Evolutionary conservation across 2,888 invertebrate genomes (phyloP).

Genomic region (Holacanthella duospinosa): DNA sequence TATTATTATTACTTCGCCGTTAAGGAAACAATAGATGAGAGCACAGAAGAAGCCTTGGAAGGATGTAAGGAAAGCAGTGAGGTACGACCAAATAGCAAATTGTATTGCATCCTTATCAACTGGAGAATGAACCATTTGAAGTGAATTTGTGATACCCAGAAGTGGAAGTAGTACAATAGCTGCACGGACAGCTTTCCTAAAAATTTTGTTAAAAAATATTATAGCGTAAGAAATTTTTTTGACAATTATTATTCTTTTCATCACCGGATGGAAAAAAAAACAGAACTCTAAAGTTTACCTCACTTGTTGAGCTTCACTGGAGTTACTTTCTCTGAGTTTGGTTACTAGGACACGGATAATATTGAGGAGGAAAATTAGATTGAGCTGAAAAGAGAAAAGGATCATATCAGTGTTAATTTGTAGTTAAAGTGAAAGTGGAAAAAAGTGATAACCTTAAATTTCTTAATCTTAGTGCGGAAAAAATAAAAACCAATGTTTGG

Average conservation of each 20-base stretch:
- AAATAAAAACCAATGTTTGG: too few species aligned
- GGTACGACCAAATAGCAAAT: slow-evolving; percentile 40
- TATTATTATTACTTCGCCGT: slow-evolving; percentile 40
- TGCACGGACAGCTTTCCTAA: slow-evolving; percentile 41
- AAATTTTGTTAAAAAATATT: slow-evolving; percentile 3
- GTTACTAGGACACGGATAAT: slow-evolving; percentile 41
- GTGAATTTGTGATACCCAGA: slow-evolving; percentile 40
- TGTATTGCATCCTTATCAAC: slow-evolving; percentile 37
- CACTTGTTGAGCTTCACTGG: slow-evolving; percentile 39
- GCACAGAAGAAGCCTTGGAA: slow-evolving; percentile 41
- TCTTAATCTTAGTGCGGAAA: too few species aligned
- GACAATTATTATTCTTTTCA: too few species aligned
- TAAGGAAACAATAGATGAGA: slow-evolving; percentile 41
- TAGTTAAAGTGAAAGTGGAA: background rate
- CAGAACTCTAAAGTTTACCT: too few species aligned
- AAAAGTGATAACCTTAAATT: background rate
- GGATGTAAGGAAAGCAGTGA: slow-evolving; percentile 39
- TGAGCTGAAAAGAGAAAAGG: slow-evolving; percentile 36
- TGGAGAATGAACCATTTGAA: slow-evolving; percentile 39
- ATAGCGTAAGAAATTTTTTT: background rate
- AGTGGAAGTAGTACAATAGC: slow-evolving; percentile 40
- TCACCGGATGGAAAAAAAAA: too few species aligned
- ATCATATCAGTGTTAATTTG: background rate
- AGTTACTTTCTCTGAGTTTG: slow-evolving; percentile 39
- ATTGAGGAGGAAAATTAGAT: slow-evolving; percentile 40